phyloP scores from a whole-genome alignment of 2,113 vertebrate genomes.

The Dipodomys spectabilis region DNA sequence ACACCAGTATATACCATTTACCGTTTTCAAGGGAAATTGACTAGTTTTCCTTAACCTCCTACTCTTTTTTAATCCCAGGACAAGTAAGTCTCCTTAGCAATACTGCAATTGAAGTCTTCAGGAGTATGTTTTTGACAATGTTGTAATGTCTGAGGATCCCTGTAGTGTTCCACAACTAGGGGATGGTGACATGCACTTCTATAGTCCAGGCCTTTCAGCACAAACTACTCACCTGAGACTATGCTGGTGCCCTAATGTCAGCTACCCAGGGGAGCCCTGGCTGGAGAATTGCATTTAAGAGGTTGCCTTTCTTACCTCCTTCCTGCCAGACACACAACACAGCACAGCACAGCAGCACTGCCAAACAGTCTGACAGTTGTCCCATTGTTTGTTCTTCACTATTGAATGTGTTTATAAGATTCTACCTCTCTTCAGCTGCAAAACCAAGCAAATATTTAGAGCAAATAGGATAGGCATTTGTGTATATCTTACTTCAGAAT shows the following conservation, averaged over 20 bases:
- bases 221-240: neutral
- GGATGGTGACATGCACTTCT: neutral
- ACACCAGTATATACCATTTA: neutral
- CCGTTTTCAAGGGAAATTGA: neutral
- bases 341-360: fast-evolving
- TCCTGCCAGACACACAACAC: no score
- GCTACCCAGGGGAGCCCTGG: fast-evolving
- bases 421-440: neutral
- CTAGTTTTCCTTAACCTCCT: neutral
- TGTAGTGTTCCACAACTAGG: neutral
- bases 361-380: neutral
- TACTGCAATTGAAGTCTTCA: neutral
- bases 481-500: neutral
- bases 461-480: neutral
- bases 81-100: neutral
- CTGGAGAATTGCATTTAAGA: neutral
- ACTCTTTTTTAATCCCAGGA: neutral
- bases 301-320: neutral
- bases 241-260: fast-evolving
- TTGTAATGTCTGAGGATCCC: neutral
- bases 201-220: neutral
- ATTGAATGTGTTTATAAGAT: neutral
- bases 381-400: conserved; percentile 5
- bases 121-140: neutral
- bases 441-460: neutral